Conservation (phyloP, 2,888 invertebrate genomes). For the Trachelus troglodyta region DNA sequence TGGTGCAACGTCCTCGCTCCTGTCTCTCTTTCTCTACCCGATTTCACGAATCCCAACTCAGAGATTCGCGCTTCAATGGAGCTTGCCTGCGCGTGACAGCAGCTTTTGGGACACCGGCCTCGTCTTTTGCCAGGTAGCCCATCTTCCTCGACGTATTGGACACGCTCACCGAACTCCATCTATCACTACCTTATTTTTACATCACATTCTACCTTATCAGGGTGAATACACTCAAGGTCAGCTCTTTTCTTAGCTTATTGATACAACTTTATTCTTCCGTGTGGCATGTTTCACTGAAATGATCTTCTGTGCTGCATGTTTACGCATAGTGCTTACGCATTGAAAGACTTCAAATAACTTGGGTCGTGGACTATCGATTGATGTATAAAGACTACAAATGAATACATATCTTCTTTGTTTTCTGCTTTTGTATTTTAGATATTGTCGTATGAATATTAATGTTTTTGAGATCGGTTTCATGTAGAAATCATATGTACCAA, state of each 20-base stretch:
- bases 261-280: not conserved
- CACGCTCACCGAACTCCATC: not conserved
- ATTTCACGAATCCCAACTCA: not conserved
- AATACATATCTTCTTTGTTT: not conserved
- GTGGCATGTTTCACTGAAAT: not conserved
- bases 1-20: constrained; percentile 20
- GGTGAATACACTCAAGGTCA: constrained; percentile 5
- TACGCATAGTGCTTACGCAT: not conserved
- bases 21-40: constrained; percentile 19
- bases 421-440: not conserved
- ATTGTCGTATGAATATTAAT: not conserved
- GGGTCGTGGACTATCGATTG: not conserved
- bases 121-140: constrained; percentile 36
- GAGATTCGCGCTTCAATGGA: constrained; percentile 39
- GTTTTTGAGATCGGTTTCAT: not conserved
- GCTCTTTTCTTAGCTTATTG: not conserved
- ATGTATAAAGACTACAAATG: not conserved
- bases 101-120: constrained; percentile 37
- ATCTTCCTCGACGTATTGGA: not conserved
- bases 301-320: not conserved
- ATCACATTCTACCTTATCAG: not conserved
- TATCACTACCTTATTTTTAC: not conserved
- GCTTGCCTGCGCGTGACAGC: constrained; percentile 43
- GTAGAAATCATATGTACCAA: not conserved
- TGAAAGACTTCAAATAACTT: not conserved